phyloP scores from a whole-genome alignment of 2,113 vertebrate genomes.

The Nothoprocta perdicaria region DNA sequence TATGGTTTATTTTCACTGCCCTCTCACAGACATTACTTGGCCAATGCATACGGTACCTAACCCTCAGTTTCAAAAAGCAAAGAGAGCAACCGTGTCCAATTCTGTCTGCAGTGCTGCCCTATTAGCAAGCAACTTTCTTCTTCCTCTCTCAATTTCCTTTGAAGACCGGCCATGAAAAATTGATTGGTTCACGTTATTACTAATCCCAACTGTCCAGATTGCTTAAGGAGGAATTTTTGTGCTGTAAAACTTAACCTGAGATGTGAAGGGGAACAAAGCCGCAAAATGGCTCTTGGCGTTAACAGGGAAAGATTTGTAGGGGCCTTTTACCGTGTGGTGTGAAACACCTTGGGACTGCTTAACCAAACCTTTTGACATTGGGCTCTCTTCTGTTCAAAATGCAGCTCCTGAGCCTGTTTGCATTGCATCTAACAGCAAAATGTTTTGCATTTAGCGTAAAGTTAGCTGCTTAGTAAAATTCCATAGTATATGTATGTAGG shows the following conservation, averaged over 20 bases:
- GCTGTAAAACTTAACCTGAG: background rate
- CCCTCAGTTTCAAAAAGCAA: background rate
- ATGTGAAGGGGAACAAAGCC: background rate
- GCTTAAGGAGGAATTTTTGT: slow-evolving; percentile 14
- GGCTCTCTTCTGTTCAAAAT: background rate
- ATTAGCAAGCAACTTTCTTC: background rate
- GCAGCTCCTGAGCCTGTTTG: background rate
- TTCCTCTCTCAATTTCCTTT: slow-evolving; percentile 29
- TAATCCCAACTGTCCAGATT: slow-evolving; percentile 3
- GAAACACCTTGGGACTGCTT: background rate
- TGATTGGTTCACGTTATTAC: slow-evolving; percentile 28
- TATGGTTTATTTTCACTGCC: background rate
- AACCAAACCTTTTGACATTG: background rate
- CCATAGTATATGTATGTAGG: background rate
- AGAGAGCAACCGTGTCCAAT: background rate
- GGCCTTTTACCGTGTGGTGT: background rate
- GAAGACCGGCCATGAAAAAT: slow-evolving; percentile 38
- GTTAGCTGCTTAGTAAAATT: background rate
- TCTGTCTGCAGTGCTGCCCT: background rate
- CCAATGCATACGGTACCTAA: background rate
- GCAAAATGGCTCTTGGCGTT: background rate
- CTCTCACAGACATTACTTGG: background rate
- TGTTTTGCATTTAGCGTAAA: background rate
- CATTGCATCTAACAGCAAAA: background rate
- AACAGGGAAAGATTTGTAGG: background rate